Conservation (phyloP, 2,888 invertebrate genomes). For the Diadegma fenestrale region DNA sequence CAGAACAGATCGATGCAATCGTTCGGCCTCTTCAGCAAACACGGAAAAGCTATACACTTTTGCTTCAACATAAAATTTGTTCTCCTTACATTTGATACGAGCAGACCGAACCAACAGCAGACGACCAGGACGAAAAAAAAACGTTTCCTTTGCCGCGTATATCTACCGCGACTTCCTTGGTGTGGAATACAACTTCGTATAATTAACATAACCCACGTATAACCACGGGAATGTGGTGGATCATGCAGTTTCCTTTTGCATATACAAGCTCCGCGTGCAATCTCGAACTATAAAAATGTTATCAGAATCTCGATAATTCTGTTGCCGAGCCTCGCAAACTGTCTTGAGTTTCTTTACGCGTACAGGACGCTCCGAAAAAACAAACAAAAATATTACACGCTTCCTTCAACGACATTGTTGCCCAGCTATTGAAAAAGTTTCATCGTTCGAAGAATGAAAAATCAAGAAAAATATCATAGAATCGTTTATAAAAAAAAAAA, state of each 20-base stretch:
- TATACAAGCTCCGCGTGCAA: not conserved
- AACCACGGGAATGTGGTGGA: constrained; percentile 27
- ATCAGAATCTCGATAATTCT: constrained; percentile 37
- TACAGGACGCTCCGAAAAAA: constrained; percentile 47
- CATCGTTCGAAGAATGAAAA: not conserved
- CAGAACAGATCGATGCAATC: constrained; percentile 50
- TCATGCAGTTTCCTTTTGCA: constrained; percentile 15
- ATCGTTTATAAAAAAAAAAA: too few species aligned
- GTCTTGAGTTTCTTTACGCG: constrained; percentile 13
- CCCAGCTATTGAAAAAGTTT: not conserved
- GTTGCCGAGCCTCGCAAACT: constrained; percentile 31
- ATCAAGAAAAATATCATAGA: not conserved
- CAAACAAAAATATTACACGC: not conserved
- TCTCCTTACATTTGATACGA: not conserved
- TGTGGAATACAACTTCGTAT: constrained; percentile 21
- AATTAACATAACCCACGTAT: constrained; percentile 54
- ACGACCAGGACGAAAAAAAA: not conserved
- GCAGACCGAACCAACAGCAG: constrained; percentile 16
- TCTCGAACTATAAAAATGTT: constrained; percentile 34
- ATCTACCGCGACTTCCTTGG: constrained; percentile 23
- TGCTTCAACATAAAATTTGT: constrained; percentile 28
- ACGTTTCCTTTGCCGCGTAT: constrained; percentile 13
- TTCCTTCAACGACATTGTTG: not conserved
- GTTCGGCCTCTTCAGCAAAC: constrained; percentile 50
- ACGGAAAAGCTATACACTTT: constrained; percentile 48